phyloP scores from a whole-genome alignment of 2,113 vertebrate genomes.

The Actenoides lindsayi region DNA sequence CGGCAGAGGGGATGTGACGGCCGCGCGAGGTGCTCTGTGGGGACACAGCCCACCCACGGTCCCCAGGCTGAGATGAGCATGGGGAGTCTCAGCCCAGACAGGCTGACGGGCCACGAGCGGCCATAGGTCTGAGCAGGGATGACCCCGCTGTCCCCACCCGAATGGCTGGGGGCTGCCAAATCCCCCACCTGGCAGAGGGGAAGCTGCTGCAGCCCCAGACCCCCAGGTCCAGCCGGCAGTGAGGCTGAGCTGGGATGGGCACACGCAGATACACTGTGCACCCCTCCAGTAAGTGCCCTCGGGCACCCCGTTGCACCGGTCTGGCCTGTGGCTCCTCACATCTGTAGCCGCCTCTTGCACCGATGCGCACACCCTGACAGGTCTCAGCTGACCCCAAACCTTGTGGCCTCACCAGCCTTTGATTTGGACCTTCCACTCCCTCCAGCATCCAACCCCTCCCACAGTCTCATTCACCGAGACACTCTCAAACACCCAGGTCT shows the following conservation, averaged over 20 bases:
- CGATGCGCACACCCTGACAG: accelerated
- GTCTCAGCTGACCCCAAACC: neutral
- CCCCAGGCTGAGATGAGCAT: neutral
- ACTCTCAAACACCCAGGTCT: neutral
- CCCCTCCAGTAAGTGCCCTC: neutral
- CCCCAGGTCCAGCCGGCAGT: accelerated
- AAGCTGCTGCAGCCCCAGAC: neutral
- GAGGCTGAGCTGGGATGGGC: neutral
- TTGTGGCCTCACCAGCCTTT: accelerated
- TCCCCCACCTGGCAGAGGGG: neutral
- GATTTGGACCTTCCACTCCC: neutral
- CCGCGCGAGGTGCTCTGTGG: accelerated
- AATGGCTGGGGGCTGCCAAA: neutral
- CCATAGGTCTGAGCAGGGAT: accelerated
- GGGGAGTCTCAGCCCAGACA: neutral
- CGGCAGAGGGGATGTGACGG: neutral
- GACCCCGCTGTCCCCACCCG: neutral
- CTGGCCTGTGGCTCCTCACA: neutral
- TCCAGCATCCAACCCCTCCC: neutral
- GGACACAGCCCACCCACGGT: neutral
- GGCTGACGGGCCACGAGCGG: accelerated
- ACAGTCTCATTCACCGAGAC: accelerated
- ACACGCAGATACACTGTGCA: accelerated
- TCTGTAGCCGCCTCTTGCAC: neutral
- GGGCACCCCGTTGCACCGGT: accelerated